Evolutionary conservation across 2,797 vertebrate genomes (phyloP), one percentile per base, ranked within the genome.

Genomic region (Artibeus jamaicensis): DNA sequence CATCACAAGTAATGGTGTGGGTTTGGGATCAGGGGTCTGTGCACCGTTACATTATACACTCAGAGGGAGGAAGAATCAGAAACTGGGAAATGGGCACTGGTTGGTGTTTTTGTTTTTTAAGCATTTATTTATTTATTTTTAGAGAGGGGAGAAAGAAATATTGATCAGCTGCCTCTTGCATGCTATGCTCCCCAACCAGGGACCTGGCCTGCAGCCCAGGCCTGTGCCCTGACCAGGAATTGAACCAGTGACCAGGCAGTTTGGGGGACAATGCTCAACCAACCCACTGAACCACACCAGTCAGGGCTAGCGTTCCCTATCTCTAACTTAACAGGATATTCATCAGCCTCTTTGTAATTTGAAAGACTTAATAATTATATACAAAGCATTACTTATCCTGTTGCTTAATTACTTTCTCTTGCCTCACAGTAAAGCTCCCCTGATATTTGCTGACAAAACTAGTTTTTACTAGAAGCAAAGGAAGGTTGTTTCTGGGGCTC

Each of bases 311-410:
- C 34, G 55, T 29, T 50, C 53, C 16, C 26, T 29, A 0, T 34
- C 94, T 82, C 59, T 91, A 26, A 77, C 19, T 19, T 82, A 62
- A 82, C 32, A 82, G 8, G 14, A 12, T 53, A 71, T 83, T 88
- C 37, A 39, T 68, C 50, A 86, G 39, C 34, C 53, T 21, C 6
- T 71, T 86, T 94, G 76, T 81, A 65, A 62, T 76, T 62, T 88
- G 62, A 74, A 95, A 90, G 74, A 18, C 48, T 78, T 96, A 91
- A 42, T 91, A 53, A 82, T 94, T 81, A 42, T 82, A 59, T 71
- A 29, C 46, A 34, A 42, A 91, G 37, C 32, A 55, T 86, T 84
- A 78, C 24, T 83, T 74, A 73, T 16, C 55, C 42, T 0, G 0
- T 81, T 86, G 32, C 42, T 84, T 92, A 83, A 70, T 92, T 68